Base-by-base conservation (phyloP, 2,113 vertebrate species). In the Macrotis lagotis region DNA sequence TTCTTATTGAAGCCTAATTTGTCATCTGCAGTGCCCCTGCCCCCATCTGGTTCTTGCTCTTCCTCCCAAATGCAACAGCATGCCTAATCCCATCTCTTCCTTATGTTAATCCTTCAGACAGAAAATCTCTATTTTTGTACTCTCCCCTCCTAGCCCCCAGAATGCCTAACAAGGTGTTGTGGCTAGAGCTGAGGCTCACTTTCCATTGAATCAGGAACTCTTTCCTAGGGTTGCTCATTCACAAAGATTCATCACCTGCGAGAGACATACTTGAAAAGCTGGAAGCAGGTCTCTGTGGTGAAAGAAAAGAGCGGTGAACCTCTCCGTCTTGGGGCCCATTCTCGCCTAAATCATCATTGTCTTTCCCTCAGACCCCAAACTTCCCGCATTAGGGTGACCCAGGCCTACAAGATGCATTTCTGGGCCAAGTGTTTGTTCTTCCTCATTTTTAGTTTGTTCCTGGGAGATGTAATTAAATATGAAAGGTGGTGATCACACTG, bases 401-500 rank as follows among this genome's bases (percentile, higher is more conserved):
- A 44, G 66, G 44, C 19, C 19, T 1, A 7, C 37, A 8, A 22
- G 66, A 37, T 28, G 19, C n/a, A 8, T 83, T 44, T 24, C 37
- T 44, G 66, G 66, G 66, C 66, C 37, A 8, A 44, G 4, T 22
- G n/a, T 83, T 83, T 83, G 19, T 83, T 83, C n/a, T 8, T 83
- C 66, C 66, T 83, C 66, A 10, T 44, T 83, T n/a, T 44, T 10
- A 44, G 44, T 83, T 6, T 19, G 66, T 44, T 83, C 66, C 66
- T 83, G 66, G 66, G 66, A 98, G 98, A 96, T 98, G 93, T 98
- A 98, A 99, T 99, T 98, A 98, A 98, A 98, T 96, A 95, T 97
- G 98, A 98, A 98, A 98, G 98, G 97, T 98, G 97, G 98, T 97
- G 97, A 98, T 98, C 96, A 97, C 97, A 98, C 98, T 97, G 97